These are phyloP conservation scores for Meleagris gallopavo DNA, from an alignment of 2,113 vertebrate genomes.

Conservation along the genomic window DNA sequence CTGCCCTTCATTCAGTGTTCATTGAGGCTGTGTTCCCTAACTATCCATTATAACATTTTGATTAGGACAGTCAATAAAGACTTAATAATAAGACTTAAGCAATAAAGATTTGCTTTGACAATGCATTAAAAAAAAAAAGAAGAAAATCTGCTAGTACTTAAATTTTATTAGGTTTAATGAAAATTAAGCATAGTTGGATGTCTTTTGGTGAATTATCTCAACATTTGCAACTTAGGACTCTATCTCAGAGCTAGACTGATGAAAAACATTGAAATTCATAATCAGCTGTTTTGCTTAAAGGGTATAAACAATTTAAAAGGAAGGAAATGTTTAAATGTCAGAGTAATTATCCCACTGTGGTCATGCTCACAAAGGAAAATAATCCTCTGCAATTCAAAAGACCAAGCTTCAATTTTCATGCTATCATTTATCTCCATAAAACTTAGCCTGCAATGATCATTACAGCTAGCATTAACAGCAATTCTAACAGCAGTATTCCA, in stretches of 20 bases:
- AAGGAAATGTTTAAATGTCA: slow-evolving; percentile 33
- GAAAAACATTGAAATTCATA: background rate
- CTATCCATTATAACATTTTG: background rate
- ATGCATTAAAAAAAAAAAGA: background rate
- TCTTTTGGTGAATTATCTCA: background rate
- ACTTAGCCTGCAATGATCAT: background rate
- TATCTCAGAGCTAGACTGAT: background rate
- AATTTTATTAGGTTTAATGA: background rate
- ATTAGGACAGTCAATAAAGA: background rate
- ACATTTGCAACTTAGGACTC: background rate
- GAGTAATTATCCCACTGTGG: slow-evolving; percentile 34
- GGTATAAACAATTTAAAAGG: slow-evolving; percentile 4
- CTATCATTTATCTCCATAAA: background rate
- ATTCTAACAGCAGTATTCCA: background rate
- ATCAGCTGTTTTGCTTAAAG: slow-evolving; percentile 34
- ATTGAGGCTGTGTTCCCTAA: background rate
- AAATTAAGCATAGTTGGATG: background rate
- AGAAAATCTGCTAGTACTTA: background rate
- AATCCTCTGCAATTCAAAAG: background rate
- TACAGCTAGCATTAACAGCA: background rate
- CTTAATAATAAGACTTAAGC: no score
- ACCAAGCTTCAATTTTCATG: background rate
- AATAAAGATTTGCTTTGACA: background rate
- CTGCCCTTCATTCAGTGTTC: background rate
- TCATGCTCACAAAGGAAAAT: background rate